phyloP scores from a whole-genome alignment of 2,797 vertebrate species.

The Anguilla obscura region DNA sequence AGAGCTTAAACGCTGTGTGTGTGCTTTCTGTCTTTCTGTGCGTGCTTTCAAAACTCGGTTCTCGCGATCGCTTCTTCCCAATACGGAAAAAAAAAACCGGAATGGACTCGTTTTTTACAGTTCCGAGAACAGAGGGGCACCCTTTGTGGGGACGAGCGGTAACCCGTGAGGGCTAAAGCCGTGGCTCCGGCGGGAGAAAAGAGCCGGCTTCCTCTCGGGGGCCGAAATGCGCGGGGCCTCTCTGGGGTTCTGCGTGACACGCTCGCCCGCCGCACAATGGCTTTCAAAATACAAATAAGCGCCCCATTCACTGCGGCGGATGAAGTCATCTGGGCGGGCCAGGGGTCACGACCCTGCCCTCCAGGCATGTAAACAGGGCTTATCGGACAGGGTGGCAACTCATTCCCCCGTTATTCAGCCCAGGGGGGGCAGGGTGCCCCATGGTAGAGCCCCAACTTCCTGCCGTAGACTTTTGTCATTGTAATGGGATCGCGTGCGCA shows the following conservation, averaged over 20 bases:
- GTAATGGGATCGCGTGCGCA: neutral
- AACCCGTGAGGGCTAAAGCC: neutral
- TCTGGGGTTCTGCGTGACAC: constrained; percentile 36
- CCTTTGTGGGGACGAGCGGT: neutral
- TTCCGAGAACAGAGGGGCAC: neutral
- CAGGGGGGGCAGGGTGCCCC: constrained; percentile 1
- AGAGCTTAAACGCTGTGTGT: neutral
- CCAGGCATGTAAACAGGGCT: constrained; percentile 43
- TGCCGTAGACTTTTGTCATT: constrained; percentile 1
- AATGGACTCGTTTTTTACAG: neutral
- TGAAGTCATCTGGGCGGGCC: constrained; percentile 33
- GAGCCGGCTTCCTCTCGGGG: neutral
- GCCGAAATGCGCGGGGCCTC: constrained; percentile 8
- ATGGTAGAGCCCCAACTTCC: neutral
- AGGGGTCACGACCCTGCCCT: constrained; percentile 43
- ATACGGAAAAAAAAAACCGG: neutral
- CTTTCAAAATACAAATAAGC: constrained; percentile 47
- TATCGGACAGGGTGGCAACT: constrained; percentile 35
- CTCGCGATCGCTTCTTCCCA: neutral
- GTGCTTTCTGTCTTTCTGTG: neutral
- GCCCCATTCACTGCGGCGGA: constrained; percentile 41
- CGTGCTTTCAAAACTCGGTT: neutral
- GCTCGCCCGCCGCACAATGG: constrained; percentile 12
- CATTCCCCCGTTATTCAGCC: constrained; percentile 32
- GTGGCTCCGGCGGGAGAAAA: neutral